A percentile compares a stretch with the other conserved stretches of the same genome.
Evolutionary conservation across 2,113 vertebrate genomes (phyloP).

Genomic region (Cyrtonyx montezumae): DNA sequence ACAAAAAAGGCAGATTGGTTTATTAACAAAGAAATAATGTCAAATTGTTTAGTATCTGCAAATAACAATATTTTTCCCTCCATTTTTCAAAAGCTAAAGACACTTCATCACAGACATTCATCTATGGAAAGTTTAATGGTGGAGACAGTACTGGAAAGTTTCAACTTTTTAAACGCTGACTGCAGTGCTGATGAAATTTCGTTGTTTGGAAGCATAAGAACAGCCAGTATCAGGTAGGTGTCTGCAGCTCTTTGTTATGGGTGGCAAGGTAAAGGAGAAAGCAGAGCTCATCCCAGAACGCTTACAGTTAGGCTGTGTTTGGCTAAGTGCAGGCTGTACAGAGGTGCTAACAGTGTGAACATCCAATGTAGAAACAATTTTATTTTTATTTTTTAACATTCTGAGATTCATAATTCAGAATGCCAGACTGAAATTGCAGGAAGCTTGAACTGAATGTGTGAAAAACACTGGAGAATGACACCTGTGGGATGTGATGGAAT

Average conservation of each 20-base stretch:
- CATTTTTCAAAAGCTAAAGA: constrained; percentile 69
- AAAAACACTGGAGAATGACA: background rate
- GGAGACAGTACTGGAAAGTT: constrained; percentile 91
- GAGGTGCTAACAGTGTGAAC: background rate
- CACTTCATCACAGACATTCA: constrained; percentile 61
- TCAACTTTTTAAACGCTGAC: constrained; percentile 90
- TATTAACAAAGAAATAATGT: background rate
- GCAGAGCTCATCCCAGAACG: background rate
- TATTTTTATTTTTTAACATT: background rate
- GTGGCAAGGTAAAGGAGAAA: background rate
- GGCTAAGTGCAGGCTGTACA: background rate
- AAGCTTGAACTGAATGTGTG: background rate
- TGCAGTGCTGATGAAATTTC: constrained; percentile 84
- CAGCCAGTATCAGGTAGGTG: constrained; percentile 81
- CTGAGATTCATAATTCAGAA: background rate
- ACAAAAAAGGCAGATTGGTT: background rate
- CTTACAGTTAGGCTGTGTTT: rapidly evolving
- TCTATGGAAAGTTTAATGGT: constrained; percentile 89
- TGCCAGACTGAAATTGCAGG: background rate
- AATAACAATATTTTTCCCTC: background rate
- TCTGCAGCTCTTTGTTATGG: rapidly evolving
- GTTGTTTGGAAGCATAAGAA: constrained; percentile 81
- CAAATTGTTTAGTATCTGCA: background rate
- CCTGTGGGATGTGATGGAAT: rapidly evolving
- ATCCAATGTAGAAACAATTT: background rate